Percentiles rank a stretch among this genome's conserved stretches.
These are phyloP conservation scores for Drosophila gunungcola DNA, from an alignment of 1,140 invertebrate genomes.

Conservation along the genomic window DNA sequence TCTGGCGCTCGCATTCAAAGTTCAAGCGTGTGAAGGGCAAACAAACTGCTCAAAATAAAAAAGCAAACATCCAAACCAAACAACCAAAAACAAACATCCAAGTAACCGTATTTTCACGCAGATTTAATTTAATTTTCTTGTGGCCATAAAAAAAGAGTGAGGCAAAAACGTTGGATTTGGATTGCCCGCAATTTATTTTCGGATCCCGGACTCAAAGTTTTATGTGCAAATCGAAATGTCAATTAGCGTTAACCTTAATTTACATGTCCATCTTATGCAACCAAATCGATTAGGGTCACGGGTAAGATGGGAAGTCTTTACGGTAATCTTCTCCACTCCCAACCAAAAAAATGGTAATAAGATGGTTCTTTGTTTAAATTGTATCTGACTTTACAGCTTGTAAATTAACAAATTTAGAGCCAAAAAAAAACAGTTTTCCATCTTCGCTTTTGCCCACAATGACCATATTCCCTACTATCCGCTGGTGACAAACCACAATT, in stretches of 20 bases:
- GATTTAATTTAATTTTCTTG: slow-evolving; percentile 71
- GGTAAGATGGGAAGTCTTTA: slow-evolving; percentile 18
- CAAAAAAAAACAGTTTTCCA: slow-evolving; percentile 6
- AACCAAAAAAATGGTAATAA: too few relatives aligned
- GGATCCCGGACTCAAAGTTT: slow-evolving; percentile 30
- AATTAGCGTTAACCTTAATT: slow-evolving; percentile 63
- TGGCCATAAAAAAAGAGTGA: slow-evolving; percentile 51
- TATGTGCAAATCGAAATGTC: slow-evolving; percentile 51
- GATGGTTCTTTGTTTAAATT: background rate
- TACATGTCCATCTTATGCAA: slow-evolving; percentile 44
- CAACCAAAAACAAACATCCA: slow-evolving; percentile 30
- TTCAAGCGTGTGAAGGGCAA: slow-evolving; percentile 76
- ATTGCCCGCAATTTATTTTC: slow-evolving; percentile 40
- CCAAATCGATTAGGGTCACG: slow-evolving; percentile 37
- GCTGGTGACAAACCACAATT: slow-evolving; percentile 43
- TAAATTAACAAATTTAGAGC: slow-evolving; percentile 14
- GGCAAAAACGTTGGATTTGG: slow-evolving; percentile 9
- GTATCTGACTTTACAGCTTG: background rate
- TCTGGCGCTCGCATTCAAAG: slow-evolving; percentile 29
- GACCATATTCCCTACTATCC: background rate
- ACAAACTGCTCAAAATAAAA: slow-evolving; percentile 1
- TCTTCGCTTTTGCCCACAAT: background rate
- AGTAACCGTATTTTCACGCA: slow-evolving; percentile 71
- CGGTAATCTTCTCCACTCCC: background rate
- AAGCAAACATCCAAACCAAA: slow-evolving; percentile 18